These are phyloP conservation scores for Orycteropus afer DNA, from an alignment of 2,113 vertebrate genomes.

Conservation along the genomic window DNA sequence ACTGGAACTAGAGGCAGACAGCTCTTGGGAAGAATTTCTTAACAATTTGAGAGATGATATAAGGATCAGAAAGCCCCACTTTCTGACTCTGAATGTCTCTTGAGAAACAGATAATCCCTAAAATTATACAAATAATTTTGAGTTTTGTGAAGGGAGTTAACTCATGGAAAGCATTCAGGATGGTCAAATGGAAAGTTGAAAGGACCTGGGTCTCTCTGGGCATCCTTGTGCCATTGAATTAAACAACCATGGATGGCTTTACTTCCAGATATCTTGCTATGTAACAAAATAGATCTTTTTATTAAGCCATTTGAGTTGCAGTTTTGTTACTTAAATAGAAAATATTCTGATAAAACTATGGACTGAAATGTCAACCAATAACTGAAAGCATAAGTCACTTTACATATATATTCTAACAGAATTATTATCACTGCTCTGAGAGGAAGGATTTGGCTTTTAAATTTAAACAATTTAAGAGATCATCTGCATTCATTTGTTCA, in stretches of 20 bases:
- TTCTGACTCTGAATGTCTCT: neutral
- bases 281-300: neutral
- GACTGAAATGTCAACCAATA: neutral
- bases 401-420: neutral
- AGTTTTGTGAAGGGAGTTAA: neutral
- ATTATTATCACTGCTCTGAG: neutral
- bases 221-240: neutral
- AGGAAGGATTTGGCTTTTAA: constrained; percentile 53
- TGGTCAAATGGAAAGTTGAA: neutral
- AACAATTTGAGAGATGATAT: neutral
- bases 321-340: neutral
- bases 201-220: neutral
- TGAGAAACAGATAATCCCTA: neutral
- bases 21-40: neutral
- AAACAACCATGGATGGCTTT: neutral
- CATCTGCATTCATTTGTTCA: constrained; percentile 66
- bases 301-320: neutral
- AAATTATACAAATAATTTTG: neutral
- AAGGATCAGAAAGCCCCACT: neutral
- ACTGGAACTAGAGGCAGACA: neutral
- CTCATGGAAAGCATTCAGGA: neutral
- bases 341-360: neutral
- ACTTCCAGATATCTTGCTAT: neutral
- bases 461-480: constrained; percentile 53
- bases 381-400: neutral